These are phyloP conservation scores for Eledona agricola DNA, from an alignment of 2,888 invertebrate genomes.

Conservation along the genomic window DNA sequence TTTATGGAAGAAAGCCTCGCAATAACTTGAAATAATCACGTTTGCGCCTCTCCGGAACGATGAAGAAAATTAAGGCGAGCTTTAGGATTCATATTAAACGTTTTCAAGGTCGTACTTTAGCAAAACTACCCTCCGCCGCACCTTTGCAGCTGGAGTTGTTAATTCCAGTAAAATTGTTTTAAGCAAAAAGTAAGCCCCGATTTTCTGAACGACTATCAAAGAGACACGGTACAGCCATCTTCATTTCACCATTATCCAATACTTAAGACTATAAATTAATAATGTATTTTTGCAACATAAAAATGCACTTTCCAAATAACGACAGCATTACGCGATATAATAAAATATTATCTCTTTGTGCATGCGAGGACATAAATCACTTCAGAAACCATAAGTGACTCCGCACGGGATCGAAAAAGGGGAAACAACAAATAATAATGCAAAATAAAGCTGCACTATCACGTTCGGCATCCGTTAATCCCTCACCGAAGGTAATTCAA, in stretches of 20 bases:
- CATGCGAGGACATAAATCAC: slow-evolving; percentile 16
- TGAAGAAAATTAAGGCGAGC: slow-evolving; percentile 8
- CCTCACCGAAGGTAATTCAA: slow-evolving; percentile 34
- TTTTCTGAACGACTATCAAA: too few relatives aligned
- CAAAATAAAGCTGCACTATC: slow-evolving; percentile 27
- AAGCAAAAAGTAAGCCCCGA: too few relatives aligned
- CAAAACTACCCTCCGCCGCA: too few relatives aligned
- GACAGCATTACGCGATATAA: too few relatives aligned
- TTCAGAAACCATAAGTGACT: slow-evolving; percentile 23
- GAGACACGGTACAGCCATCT: too few relatives aligned
- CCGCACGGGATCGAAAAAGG: slow-evolving; percentile 8
- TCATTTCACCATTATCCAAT: too few relatives aligned
- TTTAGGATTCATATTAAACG: slow-evolving; percentile 9
- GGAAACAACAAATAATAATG: slow-evolving; percentile 27
- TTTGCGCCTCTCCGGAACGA: slow-evolving; percentile 1
- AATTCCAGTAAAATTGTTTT: too few relatives aligned
- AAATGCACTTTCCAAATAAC: too few relatives aligned
- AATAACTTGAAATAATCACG: slow-evolving; percentile 19
- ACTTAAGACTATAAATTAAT: too few relatives aligned
- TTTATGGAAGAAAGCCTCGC: slow-evolving; percentile 9
- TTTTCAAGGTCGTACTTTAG: slow-evolving; percentile 5
- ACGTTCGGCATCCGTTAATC: slow-evolving; percentile 37
- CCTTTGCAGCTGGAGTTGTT: too few relatives aligned
- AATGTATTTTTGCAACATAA: too few relatives aligned
- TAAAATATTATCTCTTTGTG: neutral